phyloP scores from a whole-genome alignment of 2,888 invertebrate genomes.

The Eumerus sabulonum region DNA sequence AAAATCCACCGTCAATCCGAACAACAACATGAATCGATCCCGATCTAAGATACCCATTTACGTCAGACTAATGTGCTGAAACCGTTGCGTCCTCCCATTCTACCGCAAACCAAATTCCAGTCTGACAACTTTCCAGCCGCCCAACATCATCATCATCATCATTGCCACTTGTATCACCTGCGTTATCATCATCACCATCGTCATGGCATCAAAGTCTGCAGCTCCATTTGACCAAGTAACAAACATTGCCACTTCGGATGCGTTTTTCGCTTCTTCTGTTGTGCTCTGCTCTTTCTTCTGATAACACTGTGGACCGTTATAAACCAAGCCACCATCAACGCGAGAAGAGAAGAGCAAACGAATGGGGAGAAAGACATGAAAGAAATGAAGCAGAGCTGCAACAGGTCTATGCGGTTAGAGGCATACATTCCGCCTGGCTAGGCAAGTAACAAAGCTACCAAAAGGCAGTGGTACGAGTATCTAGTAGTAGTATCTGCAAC shows the following conservation, averaged over 20 bases:
- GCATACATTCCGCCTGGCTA: slow-evolving; percentile 48
- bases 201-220: slow-evolving; percentile 14
- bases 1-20: too few species aligned
- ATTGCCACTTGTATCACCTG: too few species aligned
- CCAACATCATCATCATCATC: background rate
- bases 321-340: slow-evolving; percentile 15
- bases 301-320: slow-evolving; percentile 3
- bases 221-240: too few species aligned
- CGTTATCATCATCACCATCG: background rate
- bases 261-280: slow-evolving; percentile 52
- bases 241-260: slow-evolving; percentile 15
- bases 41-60: slow-evolving; percentile 22
- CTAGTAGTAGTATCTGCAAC: slow-evolving; percentile 61
- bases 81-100: slow-evolving; percentile 45
- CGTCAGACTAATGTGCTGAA: slow-evolving; percentile 47
- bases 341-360: slow-evolving; percentile 42
- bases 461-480: slow-evolving; percentile 8
- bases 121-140: slow-evolving; percentile 65
- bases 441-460: too few species aligned
- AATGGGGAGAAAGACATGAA: background rate
- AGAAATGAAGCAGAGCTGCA: background rate
- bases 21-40: too few species aligned
- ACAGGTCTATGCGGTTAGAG: slow-evolving; percentile 44
- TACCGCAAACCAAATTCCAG: slow-evolving; percentile 46
- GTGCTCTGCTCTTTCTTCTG: slow-evolving; percentile 52